phyloP scores from a whole-genome alignment of 1,140 invertebrate species.

The Drosophila kurseongensis region DNA sequence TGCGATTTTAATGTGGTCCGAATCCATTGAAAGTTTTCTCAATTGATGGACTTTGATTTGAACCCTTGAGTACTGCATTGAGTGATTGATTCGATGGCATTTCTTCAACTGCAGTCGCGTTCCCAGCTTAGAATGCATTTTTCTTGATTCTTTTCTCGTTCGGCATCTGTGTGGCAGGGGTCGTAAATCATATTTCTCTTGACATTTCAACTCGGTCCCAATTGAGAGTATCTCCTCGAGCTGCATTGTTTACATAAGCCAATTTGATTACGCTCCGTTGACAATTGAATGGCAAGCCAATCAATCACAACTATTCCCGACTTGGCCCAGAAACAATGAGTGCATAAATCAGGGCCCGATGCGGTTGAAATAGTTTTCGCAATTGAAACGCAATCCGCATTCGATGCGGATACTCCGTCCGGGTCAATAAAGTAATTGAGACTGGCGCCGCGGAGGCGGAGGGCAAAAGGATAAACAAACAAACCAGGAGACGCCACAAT shows the following conservation, averaged over 20 bases:
- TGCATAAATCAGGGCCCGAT: slow-evolving; percentile 27
- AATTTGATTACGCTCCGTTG: slow-evolving; percentile 76
- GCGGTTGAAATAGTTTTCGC: slow-evolving; percentile 45
- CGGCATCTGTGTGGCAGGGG: slow-evolving; percentile 4
- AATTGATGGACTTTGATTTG: slow-evolving; percentile 44
- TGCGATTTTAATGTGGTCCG: slow-evolving; percentile 56
- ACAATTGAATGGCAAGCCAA: slow-evolving; percentile 71
- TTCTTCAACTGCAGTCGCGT: slow-evolving; percentile 20
- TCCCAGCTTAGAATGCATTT: slow-evolving; percentile 24
- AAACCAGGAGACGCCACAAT: slow-evolving; percentile 28
- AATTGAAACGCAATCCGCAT: slow-evolving; percentile 61
- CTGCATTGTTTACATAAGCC: slow-evolving; percentile 71
- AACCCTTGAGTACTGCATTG: slow-evolving; percentile 15
- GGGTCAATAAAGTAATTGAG: slow-evolving; percentile 81
- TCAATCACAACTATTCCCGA: slow-evolving; percentile 65
- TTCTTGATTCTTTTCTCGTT: slow-evolving; percentile 38
- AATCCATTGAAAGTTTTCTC: slow-evolving; percentile 16
- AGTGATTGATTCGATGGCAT: slow-evolving; percentile 47
- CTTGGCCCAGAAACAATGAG: slow-evolving; percentile 53
- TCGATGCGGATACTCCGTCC: slow-evolving; percentile 20
- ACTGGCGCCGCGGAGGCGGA: slow-evolving; percentile 66
- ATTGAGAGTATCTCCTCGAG: slow-evolving; percentile 52
- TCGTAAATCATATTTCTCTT: slow-evolving; percentile 78
- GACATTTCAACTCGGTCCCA: slow-evolving; percentile 71
- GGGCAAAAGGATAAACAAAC: slow-evolving; percentile 53